Percentiles rank a stretch among this genome's conserved stretches.
Evolutionary conservation across 1,140 invertebrate species (phyloP).

Genomic region (Myzus persicae): DNA sequence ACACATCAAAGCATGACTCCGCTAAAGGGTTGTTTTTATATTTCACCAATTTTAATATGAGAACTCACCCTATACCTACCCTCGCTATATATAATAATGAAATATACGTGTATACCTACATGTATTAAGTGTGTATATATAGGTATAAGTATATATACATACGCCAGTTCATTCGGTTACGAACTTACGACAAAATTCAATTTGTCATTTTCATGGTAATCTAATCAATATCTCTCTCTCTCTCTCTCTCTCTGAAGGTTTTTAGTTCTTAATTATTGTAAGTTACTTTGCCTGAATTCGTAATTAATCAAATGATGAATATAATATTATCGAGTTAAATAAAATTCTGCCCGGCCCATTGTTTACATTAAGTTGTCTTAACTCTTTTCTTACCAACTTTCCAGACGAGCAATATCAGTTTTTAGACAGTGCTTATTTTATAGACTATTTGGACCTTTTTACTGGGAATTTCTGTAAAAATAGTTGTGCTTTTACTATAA

Average conservation of each 20-base stretch:
- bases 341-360: neutral
- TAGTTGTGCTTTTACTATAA: neutral
- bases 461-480: neutral
- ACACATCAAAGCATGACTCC: neutral
- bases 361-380: neutral
- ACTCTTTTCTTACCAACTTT: neutral
- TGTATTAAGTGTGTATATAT: neutral
- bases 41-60: neutral
- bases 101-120: neutral
- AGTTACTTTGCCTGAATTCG: neutral
- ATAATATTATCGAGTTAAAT: neutral
- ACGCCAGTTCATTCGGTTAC: neutral
- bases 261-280: neutral
- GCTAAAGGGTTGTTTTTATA: neutral
- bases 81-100: neutral
- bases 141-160: neutral
- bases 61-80: neutral
- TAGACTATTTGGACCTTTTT: neutral
- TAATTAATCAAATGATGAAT: slow-evolving; percentile 5
- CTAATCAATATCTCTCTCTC: neutral
- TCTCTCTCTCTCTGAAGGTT: neutral
- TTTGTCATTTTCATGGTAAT: neutral
- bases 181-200: neutral
- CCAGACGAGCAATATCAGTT: neutral
- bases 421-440: neutral